Evolutionary conservation across 2,797 vertebrate species (phyloP), one percentile per base, ranked within the genome.

Genomic region (Loriculus beryllinus): DNA sequence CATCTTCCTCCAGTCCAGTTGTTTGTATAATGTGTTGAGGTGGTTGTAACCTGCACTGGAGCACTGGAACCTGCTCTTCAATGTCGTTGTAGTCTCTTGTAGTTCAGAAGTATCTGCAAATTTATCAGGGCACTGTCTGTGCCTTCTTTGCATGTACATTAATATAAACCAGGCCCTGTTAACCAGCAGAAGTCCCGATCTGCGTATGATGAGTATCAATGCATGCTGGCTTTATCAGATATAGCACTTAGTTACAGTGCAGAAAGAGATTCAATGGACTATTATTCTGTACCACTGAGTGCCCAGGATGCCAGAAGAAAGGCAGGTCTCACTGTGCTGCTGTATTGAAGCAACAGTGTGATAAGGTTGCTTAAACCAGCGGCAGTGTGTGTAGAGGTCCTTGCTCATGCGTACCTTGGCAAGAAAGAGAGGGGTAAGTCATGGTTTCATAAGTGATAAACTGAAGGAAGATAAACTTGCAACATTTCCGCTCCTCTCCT

Each of bases 401-500:
- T 62, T 71, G 54, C 51, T 82, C 15, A 16, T 1, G 0, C 54
- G 69, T 56, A 75, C 81, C 59, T 86, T 5, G 2, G 16, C 51
- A 47, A 72, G 59, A 51, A 51, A 23, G 35, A 71, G 64, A 62
- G 14, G 43, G 4, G 52, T 64, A 71, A 47, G 54, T 63, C 25
- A 2, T 9, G 12, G 47, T 86, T 96, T 95, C 92, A 11, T 52
- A 77, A 91, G 77, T 48, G 59, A 76, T 69, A 86, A 88, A 74
- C 75, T 10, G 12, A 83, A 82, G 75, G 82, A 69, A 84, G 79
- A 43, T 26, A 80, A 52, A 19, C 42, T 88, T 96, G 89, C 94
- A 95, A 68, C 71, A 37, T 85, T 97, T 96, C 96, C 40, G 31
- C 54, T 70, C 59, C 65, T 59, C 54, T 83, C 9, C 6, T 21